A percentile compares a stretch with the other conserved stretches of the same genome.
Evolutionary conservation across 2,888 invertebrate genomes (phyloP).

Genomic region (Oxytorus armatus): DNA sequence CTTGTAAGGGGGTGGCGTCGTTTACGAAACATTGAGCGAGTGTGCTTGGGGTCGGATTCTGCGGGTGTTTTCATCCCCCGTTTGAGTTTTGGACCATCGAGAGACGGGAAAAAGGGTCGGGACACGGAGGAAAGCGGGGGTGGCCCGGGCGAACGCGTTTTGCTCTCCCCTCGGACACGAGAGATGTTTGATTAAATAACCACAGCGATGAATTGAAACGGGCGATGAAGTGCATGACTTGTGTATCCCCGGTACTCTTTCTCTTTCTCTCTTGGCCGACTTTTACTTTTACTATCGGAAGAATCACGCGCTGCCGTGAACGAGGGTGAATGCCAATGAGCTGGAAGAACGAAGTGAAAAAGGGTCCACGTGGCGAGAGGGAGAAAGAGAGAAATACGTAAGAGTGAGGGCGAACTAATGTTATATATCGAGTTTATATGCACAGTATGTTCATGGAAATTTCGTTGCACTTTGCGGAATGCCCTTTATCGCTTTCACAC

Average conservation of each 20-base stretch:
- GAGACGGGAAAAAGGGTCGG: conserved; percentile 62
- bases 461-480: conserved; percentile 63
- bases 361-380: conserved; percentile 31
- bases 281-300: conserved; percentile 40
- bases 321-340: conserved; percentile 71
- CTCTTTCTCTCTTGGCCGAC: conserved; percentile 4
- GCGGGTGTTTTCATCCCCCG: conserved; percentile 75
- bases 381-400: conserved; percentile 33
- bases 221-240: conserved; percentile 83
- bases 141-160: conserved; percentile 21
- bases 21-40: conserved; percentile 33
- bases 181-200: conserved; percentile 84
- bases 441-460: conserved; percentile 52
- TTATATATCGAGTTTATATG: conserved; percentile 19
- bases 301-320: conserved; percentile 21
- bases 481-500: conserved; percentile 62
- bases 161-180: conserved; percentile 60
- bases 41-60: conserved; percentile 76
- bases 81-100: conserved; percentile 50
- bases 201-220: conserved; percentile 83
- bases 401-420: conserved; percentile 33
- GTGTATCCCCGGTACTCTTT: conserved; percentile 71
- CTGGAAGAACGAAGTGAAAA: conserved; percentile 60
- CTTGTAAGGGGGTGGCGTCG: conserved; percentile 43
- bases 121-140: conserved; percentile 37